Evolutionary conservation across 2,888 invertebrate species (phyloP).

Genomic region (Cartodere bifasciata): DNA sequence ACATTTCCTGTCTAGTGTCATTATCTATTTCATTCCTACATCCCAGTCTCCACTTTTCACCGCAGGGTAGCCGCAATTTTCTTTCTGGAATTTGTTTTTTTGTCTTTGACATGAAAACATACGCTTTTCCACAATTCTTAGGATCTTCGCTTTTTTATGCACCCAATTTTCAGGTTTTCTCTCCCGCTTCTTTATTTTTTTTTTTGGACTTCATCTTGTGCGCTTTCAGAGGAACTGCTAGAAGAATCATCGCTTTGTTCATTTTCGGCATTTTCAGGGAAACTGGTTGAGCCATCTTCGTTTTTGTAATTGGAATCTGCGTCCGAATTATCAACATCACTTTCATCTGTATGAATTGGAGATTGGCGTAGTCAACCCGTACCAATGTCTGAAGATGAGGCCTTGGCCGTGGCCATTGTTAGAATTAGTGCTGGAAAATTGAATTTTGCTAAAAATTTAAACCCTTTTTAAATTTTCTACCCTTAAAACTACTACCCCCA

Average conservation of each 20-base stretch:
- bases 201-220: slow-evolving; percentile 2
- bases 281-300: slow-evolving; percentile 5
- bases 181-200: slow-evolving; percentile 7
- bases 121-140: slow-evolving; percentile 7
- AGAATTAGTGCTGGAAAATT: no score
- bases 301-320: slow-evolving; percentile 5
- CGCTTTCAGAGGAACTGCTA: slow-evolving; percentile 5
- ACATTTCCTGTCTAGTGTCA: not conserved
- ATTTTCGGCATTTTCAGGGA: slow-evolving; percentile 2
- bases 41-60: slow-evolving; percentile 5
- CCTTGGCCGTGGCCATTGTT: no score
- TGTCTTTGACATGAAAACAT: slow-evolving; percentile 5
- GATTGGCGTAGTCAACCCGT: no score
- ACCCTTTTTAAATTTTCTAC: no score
- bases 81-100: slow-evolving; percentile 5
- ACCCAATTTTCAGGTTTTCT: slow-evolving; percentile 9
- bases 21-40: slow-evolving; percentile 8
- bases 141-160: slow-evolving; percentile 8
- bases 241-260: no score
- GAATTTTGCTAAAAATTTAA: no score
- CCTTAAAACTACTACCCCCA: no score
- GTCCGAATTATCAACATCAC: slow-evolving; percentile 6
- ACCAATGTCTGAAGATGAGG: no score
- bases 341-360: slow-evolving; percentile 5
- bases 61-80: slow-evolving; percentile 7